phyloP scores from a whole-genome alignment of 2,797 vertebrate genomes.

The Argentina silus region DNA sequence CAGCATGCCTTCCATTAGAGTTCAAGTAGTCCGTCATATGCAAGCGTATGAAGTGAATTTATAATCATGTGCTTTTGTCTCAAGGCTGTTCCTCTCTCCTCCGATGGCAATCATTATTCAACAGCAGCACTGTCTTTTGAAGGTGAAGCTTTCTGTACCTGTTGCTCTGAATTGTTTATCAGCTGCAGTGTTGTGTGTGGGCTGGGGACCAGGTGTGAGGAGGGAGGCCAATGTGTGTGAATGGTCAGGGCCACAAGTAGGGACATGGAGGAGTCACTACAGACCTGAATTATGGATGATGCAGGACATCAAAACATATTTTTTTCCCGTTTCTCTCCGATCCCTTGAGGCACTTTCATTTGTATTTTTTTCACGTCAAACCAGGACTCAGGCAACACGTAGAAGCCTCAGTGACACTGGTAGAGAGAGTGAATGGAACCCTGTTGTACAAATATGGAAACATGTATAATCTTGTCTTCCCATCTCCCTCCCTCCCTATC shows the following conservation, averaged over 20 bases:
- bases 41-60: background rate
- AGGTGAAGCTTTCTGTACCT: background rate
- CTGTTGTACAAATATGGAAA: background rate
- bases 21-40: background rate
- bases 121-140: background rate
- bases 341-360: background rate
- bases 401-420: background rate
- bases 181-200: background rate
- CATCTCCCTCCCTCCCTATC: background rate
- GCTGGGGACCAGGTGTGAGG: background rate
- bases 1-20: background rate
- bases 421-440: background rate
- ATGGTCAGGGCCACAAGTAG: background rate
- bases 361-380: background rate
- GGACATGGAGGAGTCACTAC: background rate
- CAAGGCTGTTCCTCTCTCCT: background rate
- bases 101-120: background rate
- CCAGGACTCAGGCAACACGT: background rate
- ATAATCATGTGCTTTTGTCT: background rate
- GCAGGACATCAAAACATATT: background rate
- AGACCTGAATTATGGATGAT: constrained; percentile 1
- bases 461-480: background rate
- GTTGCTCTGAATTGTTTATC: constrained; percentile 5
- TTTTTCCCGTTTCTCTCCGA: background rate
- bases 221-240: background rate